Evolutionary conservation across 1,140 invertebrate species (phyloP).

Genomic region (Bombus waltoni): DNA sequence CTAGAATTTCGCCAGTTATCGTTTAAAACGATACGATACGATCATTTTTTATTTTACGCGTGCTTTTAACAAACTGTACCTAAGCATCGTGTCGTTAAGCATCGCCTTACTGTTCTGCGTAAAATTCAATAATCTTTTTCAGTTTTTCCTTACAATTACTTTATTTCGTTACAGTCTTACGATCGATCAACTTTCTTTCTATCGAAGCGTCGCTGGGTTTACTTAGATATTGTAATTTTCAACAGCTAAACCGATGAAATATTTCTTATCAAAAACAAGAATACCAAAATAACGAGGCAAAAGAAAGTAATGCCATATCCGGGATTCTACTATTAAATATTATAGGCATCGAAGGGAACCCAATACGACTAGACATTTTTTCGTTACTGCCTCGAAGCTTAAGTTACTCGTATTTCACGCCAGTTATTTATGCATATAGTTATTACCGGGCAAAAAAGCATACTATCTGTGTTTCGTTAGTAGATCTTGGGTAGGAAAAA

Average conservation of each 20-base stretch:
- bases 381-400: neutral
- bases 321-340: neutral
- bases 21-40: too few relatives aligned
- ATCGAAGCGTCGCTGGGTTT: too few relatives aligned
- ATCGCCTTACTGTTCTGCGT: too few relatives aligned
- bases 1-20: neutral
- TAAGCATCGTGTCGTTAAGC: too few relatives aligned
- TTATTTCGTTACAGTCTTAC: too few relatives aligned
- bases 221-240: too few relatives aligned
- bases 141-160: neutral
- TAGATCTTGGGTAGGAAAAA: conserved; percentile 23
- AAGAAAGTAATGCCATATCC: neutral
- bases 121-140: neutral
- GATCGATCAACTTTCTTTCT: too few relatives aligned
- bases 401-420: conserved; percentile 9
- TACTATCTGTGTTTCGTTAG: conserved; percentile 3
- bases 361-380: neutral
- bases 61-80: too few relatives aligned
- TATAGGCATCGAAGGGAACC: neutral
- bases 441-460: conserved; percentile 25
- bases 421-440: conserved; percentile 46
- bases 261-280: too few relatives aligned
- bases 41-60: too few relatives aligned
- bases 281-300: neutral
- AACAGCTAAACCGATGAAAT: too few relatives aligned